phyloP scores from a whole-genome alignment of 2,888 invertebrate species.

The Athalia cordata region DNA sequence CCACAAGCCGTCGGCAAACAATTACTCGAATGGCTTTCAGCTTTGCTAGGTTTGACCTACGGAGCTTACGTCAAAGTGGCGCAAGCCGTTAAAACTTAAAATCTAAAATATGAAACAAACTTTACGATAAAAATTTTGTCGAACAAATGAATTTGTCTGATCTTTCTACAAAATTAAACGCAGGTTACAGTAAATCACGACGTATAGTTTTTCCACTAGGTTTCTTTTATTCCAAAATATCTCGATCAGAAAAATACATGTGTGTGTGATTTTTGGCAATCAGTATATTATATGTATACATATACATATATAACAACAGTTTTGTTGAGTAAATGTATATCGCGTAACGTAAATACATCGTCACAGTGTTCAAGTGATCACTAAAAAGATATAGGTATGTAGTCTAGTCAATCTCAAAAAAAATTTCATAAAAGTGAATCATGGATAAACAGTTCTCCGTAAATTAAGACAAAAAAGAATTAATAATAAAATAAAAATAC shows the following conservation, averaged over 20 bases:
- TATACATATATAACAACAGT: conserved; percentile 44
- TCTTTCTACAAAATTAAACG: not conserved
- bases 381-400: not conserved
- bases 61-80: conserved; percentile 57
- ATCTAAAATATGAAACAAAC: not conserved
- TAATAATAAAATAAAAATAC: conserved; percentile 36
- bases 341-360: conserved; percentile 17
- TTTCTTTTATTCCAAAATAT: conserved; percentile 71
- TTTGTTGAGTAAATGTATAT: conserved; percentile 32
- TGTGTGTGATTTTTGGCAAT: conserved; percentile 65
- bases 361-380: conserved; percentile 22
- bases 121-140: not conserved
- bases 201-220: conserved; percentile 53
- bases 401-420: conserved; percentile 46
- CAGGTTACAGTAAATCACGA: not conserved
- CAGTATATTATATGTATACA: conserved; percentile 49
- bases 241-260: conserved; percentile 70
- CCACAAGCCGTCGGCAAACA: conserved; percentile 59
- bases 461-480: conserved; percentile 19
- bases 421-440: conserved; percentile 3
- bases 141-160: not conserved
- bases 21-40: conserved; percentile 63
- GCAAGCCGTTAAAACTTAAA: conserved; percentile 42
- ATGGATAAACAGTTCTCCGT: not conserved
- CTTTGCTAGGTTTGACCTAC: conserved; percentile 59